phyloP scores from a whole-genome alignment of 2,797 vertebrate species.

The Monodelphis domestica region DNA sequence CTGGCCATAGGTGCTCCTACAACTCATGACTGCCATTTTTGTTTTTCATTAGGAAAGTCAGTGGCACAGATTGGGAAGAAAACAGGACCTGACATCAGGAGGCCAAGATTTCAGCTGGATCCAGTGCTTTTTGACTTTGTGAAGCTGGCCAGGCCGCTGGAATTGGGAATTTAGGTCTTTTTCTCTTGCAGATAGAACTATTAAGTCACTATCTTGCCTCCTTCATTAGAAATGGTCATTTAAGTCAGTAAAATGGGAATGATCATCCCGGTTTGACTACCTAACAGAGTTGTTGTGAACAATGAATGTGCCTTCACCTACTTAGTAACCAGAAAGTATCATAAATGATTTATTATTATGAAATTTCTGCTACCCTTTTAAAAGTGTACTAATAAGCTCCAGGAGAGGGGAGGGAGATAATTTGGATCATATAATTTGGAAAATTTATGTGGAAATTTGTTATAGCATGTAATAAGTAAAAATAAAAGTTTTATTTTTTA shows the following conservation, averaged over 20 bases:
- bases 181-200: neutral
- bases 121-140: neutral
- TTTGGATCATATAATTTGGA: no score
- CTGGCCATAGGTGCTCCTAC: neutral
- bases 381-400: neutral
- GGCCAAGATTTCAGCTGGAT: neutral
- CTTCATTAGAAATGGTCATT: neutral
- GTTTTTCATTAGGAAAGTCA: neutral
- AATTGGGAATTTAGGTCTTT: neutral
- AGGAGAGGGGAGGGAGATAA: no score
- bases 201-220: neutral
- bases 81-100: neutral
- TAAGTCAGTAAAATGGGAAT: neutral
- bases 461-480: no score
- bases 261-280: neutral
- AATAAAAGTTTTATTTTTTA: no score
- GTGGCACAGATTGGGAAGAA: neutral
- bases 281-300: neutral
- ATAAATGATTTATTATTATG: neutral
- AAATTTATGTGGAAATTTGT: no score
- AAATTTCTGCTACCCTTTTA: neutral
- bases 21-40: neutral
- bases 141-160: neutral
- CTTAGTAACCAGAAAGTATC: neutral
- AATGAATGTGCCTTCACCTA: neutral